Conservation (phyloP, 1,140 invertebrate species). For the Callitettix versicolor region DNA sequence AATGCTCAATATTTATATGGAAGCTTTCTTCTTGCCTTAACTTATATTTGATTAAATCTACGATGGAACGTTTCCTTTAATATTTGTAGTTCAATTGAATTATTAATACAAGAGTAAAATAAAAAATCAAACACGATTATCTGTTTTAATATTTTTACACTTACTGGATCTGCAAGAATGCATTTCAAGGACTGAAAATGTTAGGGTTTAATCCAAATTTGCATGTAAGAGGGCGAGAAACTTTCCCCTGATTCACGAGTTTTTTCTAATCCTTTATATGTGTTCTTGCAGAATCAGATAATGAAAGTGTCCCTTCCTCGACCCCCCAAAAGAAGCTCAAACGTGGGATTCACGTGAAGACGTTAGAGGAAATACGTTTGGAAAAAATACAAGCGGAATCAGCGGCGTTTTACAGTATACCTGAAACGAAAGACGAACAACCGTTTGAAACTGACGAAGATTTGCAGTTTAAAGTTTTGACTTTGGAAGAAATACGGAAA, state of each 20-base stretch:
- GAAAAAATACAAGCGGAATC: conserved; percentile 56
- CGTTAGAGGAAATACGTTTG: conserved; percentile 51
- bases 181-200: conserved; percentile 16
- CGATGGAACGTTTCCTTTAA: background rate
- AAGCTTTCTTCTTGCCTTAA: conserved; percentile 11
- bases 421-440: background rate
- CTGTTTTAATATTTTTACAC: background rate
- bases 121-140: background rate
- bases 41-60: background rate
- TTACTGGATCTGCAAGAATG: conserved; percentile 28
- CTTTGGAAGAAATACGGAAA: conserved; percentile 34
- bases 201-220: too few relatives aligned
- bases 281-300: conserved; percentile 64
- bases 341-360: conserved; percentile 41
- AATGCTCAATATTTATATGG: conserved; percentile 4
- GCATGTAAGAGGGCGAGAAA: too few relatives aligned
- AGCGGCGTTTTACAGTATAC: conserved; percentile 41
- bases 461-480: conserved; percentile 32
- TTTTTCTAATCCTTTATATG: conserved; percentile 31
- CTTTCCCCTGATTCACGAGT: background rate
- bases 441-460: background rate
- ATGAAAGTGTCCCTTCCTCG: conserved; percentile 47
- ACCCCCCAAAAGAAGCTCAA: conserved; percentile 41
- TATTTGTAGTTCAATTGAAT: background rate
- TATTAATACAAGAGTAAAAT: conserved; percentile 5